Percentiles rank a stretch among this genome's conserved stretches.
These are phyloP conservation scores for Drosophila flavopinicola DNA, from an alignment of 2,888 invertebrate genomes.

Conservation along the genomic window DNA sequence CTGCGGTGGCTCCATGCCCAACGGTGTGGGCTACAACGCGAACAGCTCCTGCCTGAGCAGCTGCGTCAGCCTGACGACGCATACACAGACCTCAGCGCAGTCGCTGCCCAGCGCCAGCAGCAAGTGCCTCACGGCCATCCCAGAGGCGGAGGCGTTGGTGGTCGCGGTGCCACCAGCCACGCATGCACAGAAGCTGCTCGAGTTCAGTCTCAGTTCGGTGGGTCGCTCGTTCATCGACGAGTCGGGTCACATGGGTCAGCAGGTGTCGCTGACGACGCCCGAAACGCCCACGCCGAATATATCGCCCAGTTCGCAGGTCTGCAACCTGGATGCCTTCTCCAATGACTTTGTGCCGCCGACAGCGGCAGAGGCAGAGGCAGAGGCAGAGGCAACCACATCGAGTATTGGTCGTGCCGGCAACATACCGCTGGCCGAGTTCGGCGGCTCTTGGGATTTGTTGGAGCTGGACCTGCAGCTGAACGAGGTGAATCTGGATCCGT, in stretches of 20 bases:
- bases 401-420: slow-evolving; percentile 21
- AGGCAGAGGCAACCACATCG: not conserved
- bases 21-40: slow-evolving; percentile 63
- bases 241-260: slow-evolving; percentile 64
- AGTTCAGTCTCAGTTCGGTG: slow-evolving; percentile 84
- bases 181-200: slow-evolving; percentile 73
- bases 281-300: slow-evolving; percentile 89
- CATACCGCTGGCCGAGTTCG: slow-evolving; percentile 83
- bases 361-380: slow-evolving; percentile 1
- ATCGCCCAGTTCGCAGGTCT: slow-evolving; percentile 85
- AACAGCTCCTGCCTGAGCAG: slow-evolving; percentile 79
- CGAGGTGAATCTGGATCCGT: slow-evolving; percentile 87
- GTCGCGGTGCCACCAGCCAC: slow-evolving; percentile 30
- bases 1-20: slow-evolving; percentile 54
- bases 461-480: slow-evolving; percentile 87
- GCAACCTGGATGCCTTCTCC: slow-evolving; percentile 86
- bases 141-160: slow-evolving; percentile 80
- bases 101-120: slow-evolving; percentile 73
- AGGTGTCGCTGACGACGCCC: slow-evolving; percentile 85
- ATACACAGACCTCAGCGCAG: slow-evolving; percentile 44
- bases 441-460: slow-evolving; percentile 87
- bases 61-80: slow-evolving; percentile 75
- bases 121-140: slow-evolving; percentile 83
- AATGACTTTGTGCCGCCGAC: slow-evolving; percentile 86
- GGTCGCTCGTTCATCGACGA: slow-evolving; percentile 84